Conservation (phyloP, 2,888 invertebrate species). For the Cephus sareptanus region DNA sequence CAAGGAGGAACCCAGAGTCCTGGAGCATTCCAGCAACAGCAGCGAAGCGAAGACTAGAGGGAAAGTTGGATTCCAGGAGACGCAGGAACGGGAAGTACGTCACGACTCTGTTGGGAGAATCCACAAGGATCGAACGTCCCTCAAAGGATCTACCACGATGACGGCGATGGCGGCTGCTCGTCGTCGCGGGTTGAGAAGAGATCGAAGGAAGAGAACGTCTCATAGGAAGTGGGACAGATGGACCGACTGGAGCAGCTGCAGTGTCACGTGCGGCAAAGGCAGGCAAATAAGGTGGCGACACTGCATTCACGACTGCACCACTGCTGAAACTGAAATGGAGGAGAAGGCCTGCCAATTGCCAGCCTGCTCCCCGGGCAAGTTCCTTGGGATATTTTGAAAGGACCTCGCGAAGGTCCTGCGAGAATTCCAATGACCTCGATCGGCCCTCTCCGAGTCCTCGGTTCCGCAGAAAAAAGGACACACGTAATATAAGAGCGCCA, state of each 20-base stretch:
- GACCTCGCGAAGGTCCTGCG: too few species aligned
- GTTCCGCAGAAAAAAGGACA: too few species aligned
- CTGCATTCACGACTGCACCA: conserved; percentile 64
- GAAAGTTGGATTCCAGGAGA: too few species aligned
- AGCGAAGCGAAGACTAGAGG: too few species aligned
- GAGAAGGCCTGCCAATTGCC: conserved; percentile 68
- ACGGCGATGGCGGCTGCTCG: not conserved
- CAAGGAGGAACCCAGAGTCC: not conserved
- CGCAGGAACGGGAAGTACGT: not conserved
- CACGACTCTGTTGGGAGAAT: not conserved
- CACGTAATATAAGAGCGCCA: too few species aligned
- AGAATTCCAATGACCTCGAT: too few species aligned
- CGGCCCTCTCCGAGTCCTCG: too few species aligned
- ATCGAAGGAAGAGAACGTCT: conserved; percentile 22
- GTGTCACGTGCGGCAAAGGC: conserved; percentile 74
- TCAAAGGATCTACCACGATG: not conserved
- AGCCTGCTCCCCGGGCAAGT: conserved; percentile 63
- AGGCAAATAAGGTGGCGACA: conserved; percentile 70
- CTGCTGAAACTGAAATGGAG: conserved; percentile 68
- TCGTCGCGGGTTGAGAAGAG: not conserved
- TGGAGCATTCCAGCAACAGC: not conserved
- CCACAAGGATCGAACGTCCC: not conserved
- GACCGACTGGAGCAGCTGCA: conserved; percentile 74
- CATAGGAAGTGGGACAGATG: conserved; percentile 66
- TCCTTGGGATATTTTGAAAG: conserved; percentile 51